These are phyloP conservation scores for Trypoxylon attenuatum DNA, from an alignment of 2,888 invertebrate genomes.

Conservation along the genomic window DNA sequence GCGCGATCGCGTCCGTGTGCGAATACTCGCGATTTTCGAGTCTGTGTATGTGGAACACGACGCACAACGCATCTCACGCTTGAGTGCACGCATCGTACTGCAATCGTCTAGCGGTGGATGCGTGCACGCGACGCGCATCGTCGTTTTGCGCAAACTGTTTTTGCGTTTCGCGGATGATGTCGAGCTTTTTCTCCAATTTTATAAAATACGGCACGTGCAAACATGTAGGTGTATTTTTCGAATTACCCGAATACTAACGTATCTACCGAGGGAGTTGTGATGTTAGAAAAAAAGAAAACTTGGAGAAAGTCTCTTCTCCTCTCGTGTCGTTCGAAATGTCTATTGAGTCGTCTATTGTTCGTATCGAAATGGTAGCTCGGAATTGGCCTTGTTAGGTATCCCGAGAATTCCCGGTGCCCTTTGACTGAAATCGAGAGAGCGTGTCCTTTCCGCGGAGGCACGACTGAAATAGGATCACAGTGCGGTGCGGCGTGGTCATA, in stretches of 20 bases:
- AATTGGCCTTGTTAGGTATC: neutral
- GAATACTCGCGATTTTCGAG: slow-evolving; percentile 33
- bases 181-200: slow-evolving; percentile 24
- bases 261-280: no score
- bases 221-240: neutral
- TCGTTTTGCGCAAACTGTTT: slow-evolving; percentile 33
- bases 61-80: slow-evolving; percentile 65
- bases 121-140: slow-evolving; percentile 50
- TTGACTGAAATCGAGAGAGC: neutral
- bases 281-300: neutral
- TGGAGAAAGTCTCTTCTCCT: no score
- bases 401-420: neutral
- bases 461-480: slow-evolving; percentile 56
- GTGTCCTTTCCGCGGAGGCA: slow-evolving; percentile 30
- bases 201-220: slow-evolving; percentile 24
- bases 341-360: no score
- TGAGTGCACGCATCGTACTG: slow-evolving; percentile 54
- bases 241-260: no score
- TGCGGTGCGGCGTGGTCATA: slow-evolving; percentile 44
- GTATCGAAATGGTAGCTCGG: no score
- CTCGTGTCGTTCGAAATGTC: no score
- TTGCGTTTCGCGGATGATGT: slow-evolving; percentile 27
- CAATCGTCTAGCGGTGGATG: slow-evolving; percentile 38
- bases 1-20: slow-evolving; percentile 24
- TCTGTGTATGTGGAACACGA: slow-evolving; percentile 51